These are phyloP conservation scores for Crambe crambe DNA, from an alignment of 37 sponge, comb jelly and placozoan species.

Conservation along the genomic window DNA sequence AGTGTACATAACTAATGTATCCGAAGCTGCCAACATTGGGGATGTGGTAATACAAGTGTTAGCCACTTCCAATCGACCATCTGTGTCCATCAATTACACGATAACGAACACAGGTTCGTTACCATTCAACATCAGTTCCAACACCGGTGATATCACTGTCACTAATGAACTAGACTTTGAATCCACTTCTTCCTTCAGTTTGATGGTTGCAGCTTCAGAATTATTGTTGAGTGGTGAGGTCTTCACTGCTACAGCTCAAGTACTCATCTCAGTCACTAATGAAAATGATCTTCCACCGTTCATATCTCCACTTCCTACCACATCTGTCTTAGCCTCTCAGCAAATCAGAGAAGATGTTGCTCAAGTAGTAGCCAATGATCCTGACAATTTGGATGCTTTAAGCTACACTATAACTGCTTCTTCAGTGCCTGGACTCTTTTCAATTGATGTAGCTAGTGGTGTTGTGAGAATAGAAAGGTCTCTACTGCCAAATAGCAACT, in stretches of 20 bases:
- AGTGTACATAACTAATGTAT: conserved; percentile 21
- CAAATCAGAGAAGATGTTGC: conserved; percentile 9
- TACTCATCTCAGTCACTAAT: conserved; percentile 28
- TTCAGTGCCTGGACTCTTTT: conserved; percentile 11
- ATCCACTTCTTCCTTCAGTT: background rate
- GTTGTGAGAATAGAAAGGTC: conserved; percentile 8
- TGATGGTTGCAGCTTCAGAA: conserved; percentile 33
- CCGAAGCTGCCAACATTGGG: conserved; percentile 33
- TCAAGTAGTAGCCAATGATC: conserved; percentile 41
- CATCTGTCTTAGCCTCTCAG: conserved; percentile 32
- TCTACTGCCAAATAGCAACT: conserved; percentile 1
- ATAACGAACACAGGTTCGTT: background rate
- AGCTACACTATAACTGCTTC: conserved; percentile 8
- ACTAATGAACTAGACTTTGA: conserved; percentile 36
- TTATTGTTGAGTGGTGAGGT: background rate
- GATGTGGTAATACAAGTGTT: conserved; percentile 25
- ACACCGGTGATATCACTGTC: conserved; percentile 40
- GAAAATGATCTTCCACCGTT: conserved; percentile 54
- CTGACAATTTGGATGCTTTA: conserved; percentile 37
- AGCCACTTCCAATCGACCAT: conserved; percentile 37
- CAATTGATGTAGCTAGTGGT: conserved; percentile 36
- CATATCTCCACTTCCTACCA: background rate
- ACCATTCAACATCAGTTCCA: conserved; percentile 33
- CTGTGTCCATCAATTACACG: conserved; percentile 11
- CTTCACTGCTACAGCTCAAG: conserved; percentile 25